These are phyloP conservation scores for Nomada ruficornis DNA, from an alignment of 2,888 invertebrate species.

Conservation along the genomic window DNA sequence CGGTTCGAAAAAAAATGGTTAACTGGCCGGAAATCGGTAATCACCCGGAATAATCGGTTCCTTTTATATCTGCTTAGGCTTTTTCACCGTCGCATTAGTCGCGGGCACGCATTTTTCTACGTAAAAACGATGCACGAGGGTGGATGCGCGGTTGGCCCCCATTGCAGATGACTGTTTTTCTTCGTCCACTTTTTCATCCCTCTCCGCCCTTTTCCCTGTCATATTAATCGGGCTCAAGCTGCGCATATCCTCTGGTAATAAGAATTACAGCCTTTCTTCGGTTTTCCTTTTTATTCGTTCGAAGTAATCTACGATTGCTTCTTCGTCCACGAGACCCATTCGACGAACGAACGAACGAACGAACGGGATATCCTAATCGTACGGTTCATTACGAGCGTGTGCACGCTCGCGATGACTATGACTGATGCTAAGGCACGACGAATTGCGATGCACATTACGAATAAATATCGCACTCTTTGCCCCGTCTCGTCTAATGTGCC, in stretches of 20 bases:
- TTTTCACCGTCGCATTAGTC: constrained; percentile 67
- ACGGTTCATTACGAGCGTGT: constrained; percentile 70
- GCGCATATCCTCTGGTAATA: constrained; percentile 74
- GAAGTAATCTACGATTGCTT: constrained; percentile 53
- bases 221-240: constrained; percentile 76
- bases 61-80: constrained; percentile 77
- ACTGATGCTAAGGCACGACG: constrained; percentile 73
- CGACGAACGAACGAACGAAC: constrained; percentile 54
- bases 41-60: constrained; percentile 79
- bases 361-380: constrained; percentile 74
- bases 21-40: constrained; percentile 82
- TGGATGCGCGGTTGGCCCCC: constrained; percentile 45
- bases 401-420: constrained; percentile 73
- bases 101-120: constrained; percentile 46
- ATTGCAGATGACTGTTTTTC: constrained; percentile 35
- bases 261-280: constrained; percentile 68
- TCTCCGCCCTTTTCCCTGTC: constrained; percentile 30
- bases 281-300: constrained; percentile 47
- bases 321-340: constrained; percentile 53
- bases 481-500: constrained; percentile 67
- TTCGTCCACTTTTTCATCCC: constrained; percentile 21
- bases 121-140: constrained; percentile 61
- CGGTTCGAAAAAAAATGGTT: constrained; percentile 81
- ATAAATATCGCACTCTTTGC: constrained; percentile 74
- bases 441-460: constrained; percentile 74